Conservation (phyloP, 2,888 invertebrate species). For the Troides oblongomaculatus region DNA sequence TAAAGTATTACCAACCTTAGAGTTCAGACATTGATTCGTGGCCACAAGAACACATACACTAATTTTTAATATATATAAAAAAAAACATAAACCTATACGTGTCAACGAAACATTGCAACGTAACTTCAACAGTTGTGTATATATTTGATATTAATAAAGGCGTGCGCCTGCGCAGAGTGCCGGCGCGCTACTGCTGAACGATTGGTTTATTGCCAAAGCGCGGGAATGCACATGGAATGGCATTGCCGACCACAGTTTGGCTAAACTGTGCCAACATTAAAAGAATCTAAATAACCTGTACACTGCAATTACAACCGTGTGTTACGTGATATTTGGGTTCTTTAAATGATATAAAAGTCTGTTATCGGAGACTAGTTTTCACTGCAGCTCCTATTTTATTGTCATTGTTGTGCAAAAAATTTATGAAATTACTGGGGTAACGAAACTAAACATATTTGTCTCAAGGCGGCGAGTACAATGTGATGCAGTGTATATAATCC, state of each 20-base stretch:
- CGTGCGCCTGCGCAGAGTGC: slow-evolving; percentile 54
- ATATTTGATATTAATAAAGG: slow-evolving; percentile 40
- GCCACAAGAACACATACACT: slow-evolving; percentile 27
- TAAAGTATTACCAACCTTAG: slow-evolving; percentile 50
- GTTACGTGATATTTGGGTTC: background rate
- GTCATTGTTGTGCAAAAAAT: too few relatives aligned
- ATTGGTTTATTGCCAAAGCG: slow-evolving; percentile 55
- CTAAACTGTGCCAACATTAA: slow-evolving; percentile 22
- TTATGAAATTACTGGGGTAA: too few relatives aligned
- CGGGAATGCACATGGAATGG: slow-evolving; percentile 58
- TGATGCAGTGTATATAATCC: too few relatives aligned
- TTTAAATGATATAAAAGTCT: too few relatives aligned
- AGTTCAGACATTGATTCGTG: slow-evolving; percentile 26
- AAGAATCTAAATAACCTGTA: slow-evolving; percentile 10
- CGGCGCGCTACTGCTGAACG: slow-evolving; percentile 57
- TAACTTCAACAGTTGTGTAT: slow-evolving; percentile 27
- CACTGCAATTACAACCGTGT: background rate
- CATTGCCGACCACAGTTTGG: slow-evolving; percentile 34
- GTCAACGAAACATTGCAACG: slow-evolving; percentile 25
- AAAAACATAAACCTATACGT: slow-evolving; percentile 19
- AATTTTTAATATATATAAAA: slow-evolving; percentile 3
- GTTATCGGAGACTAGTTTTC: too few relatives aligned
- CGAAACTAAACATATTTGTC: too few relatives aligned
- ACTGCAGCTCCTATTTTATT: too few relatives aligned
- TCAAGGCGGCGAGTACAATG: too few relatives aligned